Evolutionary conservation across 2,797 vertebrate species (phyloP), one percentile per base, ranked within the genome.

Genomic region (Macropodus opercularis): DNA sequence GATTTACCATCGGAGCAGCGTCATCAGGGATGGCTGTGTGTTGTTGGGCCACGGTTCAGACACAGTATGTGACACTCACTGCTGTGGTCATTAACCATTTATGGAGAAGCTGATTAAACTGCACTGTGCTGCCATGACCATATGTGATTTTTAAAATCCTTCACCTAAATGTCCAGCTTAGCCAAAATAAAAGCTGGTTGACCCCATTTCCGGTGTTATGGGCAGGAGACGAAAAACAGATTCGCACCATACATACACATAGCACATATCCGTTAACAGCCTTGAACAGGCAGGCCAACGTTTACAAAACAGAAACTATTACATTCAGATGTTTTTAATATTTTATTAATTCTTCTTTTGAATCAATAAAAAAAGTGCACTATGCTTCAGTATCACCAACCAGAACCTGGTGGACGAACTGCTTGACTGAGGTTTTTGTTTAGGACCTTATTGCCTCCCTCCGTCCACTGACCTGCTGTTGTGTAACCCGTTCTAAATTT

Each of bases 1-100:
- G 85, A 87, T 84, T 85, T 89, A 80, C 86, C 82, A 85, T 84
- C 77, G 73, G 83, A 77, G 75, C 62, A 70, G 75, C 73, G 80
- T 89, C 77, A 80, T 88, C 87, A 82, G 41, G 62, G 69, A 51
- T 71, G 79, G 56, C 72, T 65, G 57, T 61, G 66, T 67, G 61
- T 83, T 76, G 66, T 74, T 75, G 80, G 69, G 60, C 61, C 63
- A 85, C n/a, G n/a, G n/a, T n/a, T n/a, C n/a, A n/a, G n/a, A n/a
- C n/a, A n/a, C n/a, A n/a, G n/a, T n/a, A n/a, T n/a, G n/a, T n/a
- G n/a, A n/a, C n/a, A n/a, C n/a, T n/a, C n/a, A 75, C 83, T 71
- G 72, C 72, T 75, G 26, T 54, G 65, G 19, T 21, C 17, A 13
- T 18, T 66, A 10, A 22, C 22, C 22, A 27, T 31, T 43, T n/a